Evolutionary conservation across 2,888 invertebrate genomes (phyloP), one percentile per base, ranked within the genome.

Genomic region (Carcina quercana): DNA sequence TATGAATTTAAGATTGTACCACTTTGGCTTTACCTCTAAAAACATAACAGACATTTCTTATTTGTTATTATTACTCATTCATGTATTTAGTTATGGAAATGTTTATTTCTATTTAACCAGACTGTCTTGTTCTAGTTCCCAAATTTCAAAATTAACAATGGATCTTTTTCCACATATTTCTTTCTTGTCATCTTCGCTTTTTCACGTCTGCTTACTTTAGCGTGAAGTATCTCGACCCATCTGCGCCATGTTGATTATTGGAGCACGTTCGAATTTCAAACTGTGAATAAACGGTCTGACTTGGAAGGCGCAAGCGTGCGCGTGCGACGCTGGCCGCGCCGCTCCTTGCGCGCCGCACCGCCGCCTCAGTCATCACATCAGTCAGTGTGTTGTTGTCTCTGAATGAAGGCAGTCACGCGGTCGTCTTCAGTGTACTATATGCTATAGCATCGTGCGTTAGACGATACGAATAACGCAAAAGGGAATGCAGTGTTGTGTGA

Each of bases 261-360:
- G 68, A 76, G 65, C 71, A 72, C 70, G 69, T 69, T 76, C 53
- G 66, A 62, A 71, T 66, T 76, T 75, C 64, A 64, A 79, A 76
- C 66, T 67, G 68, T 70, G 73, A 73, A 74, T 82, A 80, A 76
- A 79, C 75, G 70, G 66, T 62, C 54, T 53, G 64, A 55, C 56
- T 63, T 61, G 62, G 66, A 61, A 60, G 66, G 61, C 66, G 60
- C 48, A 55, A 53, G 55, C 60, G 55, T 63, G 75, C 75, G 74
- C 72, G 73, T 60, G 69, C 76, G 68, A 64, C 51, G 56, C 49
- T 48, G 56, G 49, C 24, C 30, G 6, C 11, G 11, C n/a, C 33
- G 55, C 50, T 50, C 52, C 51, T 50, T 37, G 48, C 42, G 36
- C 40, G 50, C 50, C 39, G 30, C 32, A 53, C 12, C 11, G n/a